Evolutionary conservation across 2,113 vertebrate species (phyloP), one percentile per base, ranked within the genome.

Genomic region (Morone chrysops): DNA sequence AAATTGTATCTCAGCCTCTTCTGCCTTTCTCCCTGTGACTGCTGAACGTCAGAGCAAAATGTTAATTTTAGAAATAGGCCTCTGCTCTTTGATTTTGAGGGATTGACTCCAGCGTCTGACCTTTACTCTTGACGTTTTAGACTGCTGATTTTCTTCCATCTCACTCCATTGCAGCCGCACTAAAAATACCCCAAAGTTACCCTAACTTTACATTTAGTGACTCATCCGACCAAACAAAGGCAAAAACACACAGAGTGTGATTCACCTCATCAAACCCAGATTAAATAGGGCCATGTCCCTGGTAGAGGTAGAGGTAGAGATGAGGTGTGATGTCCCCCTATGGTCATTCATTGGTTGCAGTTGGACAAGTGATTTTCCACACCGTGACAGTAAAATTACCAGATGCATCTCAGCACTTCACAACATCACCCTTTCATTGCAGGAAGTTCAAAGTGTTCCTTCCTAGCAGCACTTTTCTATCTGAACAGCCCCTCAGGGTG

Each of bases 81-180:
- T 70, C 75, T 72, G 84, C 78, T 87, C 75, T 89, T 85, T 89
- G 84, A 59, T 60, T 90, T n/a, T 65, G 79, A 88, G 50, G 31
- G 80, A 81, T 57, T 36, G 78, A 81, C 78, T 36, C 76, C 66
- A 8, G 72, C 62, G 16, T 54, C 60, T 84, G 87, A 87, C 80
- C 82, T 85, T 90, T 88, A 22, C 74, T 71, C 60, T 43, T 50
- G 78, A 84, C 54, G 59, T 62, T 70, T 82, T 9, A 43, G 60
- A 74, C 83, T 12, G 82, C 80, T 80, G 84, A 86, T 80, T 83
- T 86, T 75, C 86, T 4, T 59, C 68, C 80, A 40, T 16, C 71
- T 69, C 53, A 9, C 80, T 59, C 45, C 13, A 25, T 36, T 16
- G 71, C 70, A 18, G 68, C 73, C 8, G 80, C 43, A 31, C 76